phyloP scores from a whole-genome alignment of 2,888 invertebrate genomes.

The Amphipyra berbera region DNA sequence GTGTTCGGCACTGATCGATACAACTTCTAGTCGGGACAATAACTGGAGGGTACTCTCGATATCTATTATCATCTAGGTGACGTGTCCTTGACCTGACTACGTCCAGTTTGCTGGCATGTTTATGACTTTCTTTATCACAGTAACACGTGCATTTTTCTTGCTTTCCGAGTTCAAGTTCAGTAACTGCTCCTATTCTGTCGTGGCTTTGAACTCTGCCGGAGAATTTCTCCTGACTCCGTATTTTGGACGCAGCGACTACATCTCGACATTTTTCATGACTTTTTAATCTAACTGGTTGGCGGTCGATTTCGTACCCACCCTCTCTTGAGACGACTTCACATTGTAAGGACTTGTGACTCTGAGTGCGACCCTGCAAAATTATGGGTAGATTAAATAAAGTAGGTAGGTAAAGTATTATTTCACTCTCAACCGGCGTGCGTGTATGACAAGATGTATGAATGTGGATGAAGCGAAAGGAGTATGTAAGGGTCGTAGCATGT shows the following conservation, averaged over 20 bases:
- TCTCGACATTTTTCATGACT: constrained; percentile 69
- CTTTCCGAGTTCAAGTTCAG: constrained; percentile 52
- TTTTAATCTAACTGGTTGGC: constrained; percentile 65
- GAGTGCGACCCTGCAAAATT: constrained; percentile 73
- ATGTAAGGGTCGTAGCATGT: too few species aligned
- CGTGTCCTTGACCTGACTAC: constrained; percentile 64
- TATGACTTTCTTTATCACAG: constrained; percentile 65
- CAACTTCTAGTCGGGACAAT: constrained; percentile 68
- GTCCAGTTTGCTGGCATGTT: constrained; percentile 73
- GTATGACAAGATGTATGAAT: too few species aligned
- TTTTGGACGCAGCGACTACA: constrained; percentile 61
- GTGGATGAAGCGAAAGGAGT: too few species aligned
- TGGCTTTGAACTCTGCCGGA: constrained; percentile 61
- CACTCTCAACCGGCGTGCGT: too few species aligned
- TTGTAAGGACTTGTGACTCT: constrained; percentile 84
- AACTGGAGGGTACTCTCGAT: constrained; percentile 67
- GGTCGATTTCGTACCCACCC: constrained; percentile 66
- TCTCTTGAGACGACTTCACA: constrained; percentile 73
- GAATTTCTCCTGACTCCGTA: constrained; percentile 76
- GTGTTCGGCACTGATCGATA: constrained; percentile 64
- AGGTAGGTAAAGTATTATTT: too few species aligned
- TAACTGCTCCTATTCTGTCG: constrained; percentile 57
- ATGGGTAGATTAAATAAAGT: background rate
- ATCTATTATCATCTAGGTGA: constrained; percentile 62
- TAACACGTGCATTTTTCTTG: constrained; percentile 66